Conservation (phyloP, 1,140 invertebrate genomes). For the Cydia fagiglandana region DNA sequence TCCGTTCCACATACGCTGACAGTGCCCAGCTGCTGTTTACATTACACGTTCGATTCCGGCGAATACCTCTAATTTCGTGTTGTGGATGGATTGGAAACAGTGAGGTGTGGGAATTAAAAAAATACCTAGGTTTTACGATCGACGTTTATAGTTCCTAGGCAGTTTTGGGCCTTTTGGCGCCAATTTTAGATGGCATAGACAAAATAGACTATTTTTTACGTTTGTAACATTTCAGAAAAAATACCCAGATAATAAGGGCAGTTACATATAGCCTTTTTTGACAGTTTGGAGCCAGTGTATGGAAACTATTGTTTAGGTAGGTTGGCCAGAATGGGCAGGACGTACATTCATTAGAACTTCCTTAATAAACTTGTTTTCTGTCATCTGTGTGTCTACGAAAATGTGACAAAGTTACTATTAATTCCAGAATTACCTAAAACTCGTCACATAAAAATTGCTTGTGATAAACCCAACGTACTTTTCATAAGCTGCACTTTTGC, state of each 20-base stretch:
- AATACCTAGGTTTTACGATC: background rate
- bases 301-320: no score
- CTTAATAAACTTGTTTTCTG: background rate
- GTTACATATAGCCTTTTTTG: background rate
- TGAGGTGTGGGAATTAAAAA: background rate
- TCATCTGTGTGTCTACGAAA: no score
- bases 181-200: background rate
- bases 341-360: background rate
- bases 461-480: background rate
- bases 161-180: background rate
- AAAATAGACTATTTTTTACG: background rate
- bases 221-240: background rate
- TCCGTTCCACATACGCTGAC: conserved; percentile 25
- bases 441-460: no score
- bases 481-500: background rate
- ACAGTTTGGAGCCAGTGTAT: no score
- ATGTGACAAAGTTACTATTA: no score
- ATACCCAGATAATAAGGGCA: background rate
- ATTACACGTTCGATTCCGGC: conserved; percentile 21
- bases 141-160: background rate
- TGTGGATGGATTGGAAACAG: conserved; percentile 18
- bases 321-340: no score
- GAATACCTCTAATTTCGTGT: conserved; percentile 21
- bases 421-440: no score
- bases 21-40: conserved; percentile 21